These are phyloP conservation scores for Porites lobata DNA, from an alignment of 92 coral and sea anemone genomes.

Conservation along the genomic window DNA sequence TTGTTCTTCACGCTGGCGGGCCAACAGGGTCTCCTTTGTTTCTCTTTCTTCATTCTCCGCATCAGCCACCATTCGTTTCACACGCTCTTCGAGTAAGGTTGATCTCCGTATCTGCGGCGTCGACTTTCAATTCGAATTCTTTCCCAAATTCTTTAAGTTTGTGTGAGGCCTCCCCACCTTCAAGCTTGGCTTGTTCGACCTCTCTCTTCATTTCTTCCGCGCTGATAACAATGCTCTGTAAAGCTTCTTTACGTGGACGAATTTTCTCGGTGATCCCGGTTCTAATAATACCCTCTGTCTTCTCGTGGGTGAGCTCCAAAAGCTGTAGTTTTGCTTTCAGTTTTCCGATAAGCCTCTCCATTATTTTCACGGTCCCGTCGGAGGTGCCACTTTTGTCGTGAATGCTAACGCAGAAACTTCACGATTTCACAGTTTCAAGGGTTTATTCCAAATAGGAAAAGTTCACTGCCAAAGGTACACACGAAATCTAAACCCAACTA, in stretches of 20 bases:
- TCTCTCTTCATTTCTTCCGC: slow-evolving; percentile 44
- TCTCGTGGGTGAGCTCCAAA: slow-evolving; percentile 31
- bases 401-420: too few relatives aligned
- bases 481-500: too few relatives aligned
- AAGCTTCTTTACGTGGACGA: slow-evolving; percentile 39
- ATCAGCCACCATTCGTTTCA: slow-evolving; percentile 21
- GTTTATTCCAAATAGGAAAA: too few relatives aligned
- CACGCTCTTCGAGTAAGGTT: neutral
- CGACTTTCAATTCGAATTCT: slow-evolving; percentile 44
- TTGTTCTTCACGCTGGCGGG: slow-evolving; percentile 52
- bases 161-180: slow-evolving; percentile 26
- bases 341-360: too few relatives aligned
- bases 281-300: slow-evolving; percentile 29
- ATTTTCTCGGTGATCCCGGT: slow-evolving; percentile 42
- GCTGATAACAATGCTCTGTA: slow-evolving; percentile 25
- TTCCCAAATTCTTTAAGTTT: slow-evolving; percentile 43
- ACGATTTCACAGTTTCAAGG: too few relatives aligned
- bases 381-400: too few relatives aligned
- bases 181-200: slow-evolving; percentile 42
- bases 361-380: too few relatives aligned
- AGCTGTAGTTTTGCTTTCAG: neutral
- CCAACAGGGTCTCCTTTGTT: slow-evolving; percentile 27
- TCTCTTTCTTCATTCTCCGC: slow-evolving; percentile 41
- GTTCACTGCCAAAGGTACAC: too few relatives aligned
- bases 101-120: slow-evolving; percentile 25